A percentile compares a stretch with the other conserved stretches of the same genome.
These are phyloP conservation scores for Porites rus DNA, from an alignment of 92 coral and sea anemone genomes.

Conservation along the genomic window DNA sequence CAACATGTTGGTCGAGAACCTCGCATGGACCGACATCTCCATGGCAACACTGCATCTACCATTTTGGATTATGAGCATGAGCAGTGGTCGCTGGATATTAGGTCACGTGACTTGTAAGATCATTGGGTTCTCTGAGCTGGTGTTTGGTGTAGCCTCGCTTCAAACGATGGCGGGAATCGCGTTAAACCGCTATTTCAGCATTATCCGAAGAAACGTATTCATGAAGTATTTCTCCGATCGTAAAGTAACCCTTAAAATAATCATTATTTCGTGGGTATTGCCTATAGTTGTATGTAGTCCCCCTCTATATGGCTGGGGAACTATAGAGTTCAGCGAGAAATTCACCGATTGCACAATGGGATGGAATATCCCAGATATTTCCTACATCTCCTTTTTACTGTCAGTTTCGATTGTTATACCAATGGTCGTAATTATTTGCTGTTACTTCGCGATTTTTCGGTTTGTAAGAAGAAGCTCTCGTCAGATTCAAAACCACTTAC, in stretches of 20 bases:
- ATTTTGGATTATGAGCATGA: constrained; percentile 69
- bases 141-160: constrained; percentile 79
- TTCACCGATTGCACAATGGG: constrained; percentile 73
- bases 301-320: constrained; percentile 84
- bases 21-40: constrained; percentile 69
- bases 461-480: constrained; percentile 56
- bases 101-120: constrained; percentile 46
- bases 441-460: constrained; percentile 63
- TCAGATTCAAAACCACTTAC: constrained; percentile 52
- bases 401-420: constrained; percentile 53
- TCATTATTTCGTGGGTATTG: constrained; percentile 63
- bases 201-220: constrained; percentile 52
- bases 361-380: constrained; percentile 61
- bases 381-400: constrained; percentile 66
- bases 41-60: constrained; percentile 81
- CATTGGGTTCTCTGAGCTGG: constrained; percentile 53
- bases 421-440: constrained; percentile 61
- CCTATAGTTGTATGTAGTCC: constrained; percentile 65
- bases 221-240: constrained; percentile 59
- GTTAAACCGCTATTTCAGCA: constrained; percentile 66
- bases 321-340: constrained; percentile 52
- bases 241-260: constrained; percentile 39
- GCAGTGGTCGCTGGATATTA: constrained; percentile 62
- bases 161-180: constrained; percentile 75
- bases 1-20: constrained; percentile 68